Conservation (phyloP, 2,113 vertebrate genomes). For the Bostrychus sinensis region DNA sequence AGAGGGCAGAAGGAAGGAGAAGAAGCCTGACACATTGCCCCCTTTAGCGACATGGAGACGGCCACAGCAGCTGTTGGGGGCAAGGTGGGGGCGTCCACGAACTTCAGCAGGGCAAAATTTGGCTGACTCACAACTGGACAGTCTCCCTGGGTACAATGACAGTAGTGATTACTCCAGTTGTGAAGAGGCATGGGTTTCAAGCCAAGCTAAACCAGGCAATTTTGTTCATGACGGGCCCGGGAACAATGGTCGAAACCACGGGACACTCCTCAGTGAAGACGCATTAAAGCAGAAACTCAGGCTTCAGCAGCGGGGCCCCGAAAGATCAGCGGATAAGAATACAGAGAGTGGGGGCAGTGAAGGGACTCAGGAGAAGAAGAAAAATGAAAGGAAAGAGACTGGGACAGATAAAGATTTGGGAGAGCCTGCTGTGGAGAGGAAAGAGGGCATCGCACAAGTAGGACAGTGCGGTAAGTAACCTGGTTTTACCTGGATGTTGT, state of each 20-base stretch:
- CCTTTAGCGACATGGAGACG: slow-evolving; percentile 79
- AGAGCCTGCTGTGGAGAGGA: slow-evolving; percentile 58
- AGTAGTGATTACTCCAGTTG: slow-evolving; percentile 56
- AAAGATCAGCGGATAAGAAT: slow-evolving; percentile 54
- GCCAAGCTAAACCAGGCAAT: slow-evolving; percentile 39
- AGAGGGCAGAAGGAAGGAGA: slow-evolving; percentile 62
- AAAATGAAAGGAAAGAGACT: slow-evolving; percentile 67
- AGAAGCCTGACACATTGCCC: slow-evolving; percentile 65
- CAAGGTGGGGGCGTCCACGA: slow-evolving; percentile 62
- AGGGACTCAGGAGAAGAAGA: slow-evolving; percentile 67
- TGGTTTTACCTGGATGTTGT: background rate
- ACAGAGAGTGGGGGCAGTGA: slow-evolving; percentile 60
- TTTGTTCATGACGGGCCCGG: slow-evolving; percentile 42
- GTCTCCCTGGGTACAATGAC: slow-evolving; percentile 39
- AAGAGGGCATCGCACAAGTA: slow-evolving; percentile 39
- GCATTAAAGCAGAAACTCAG: slow-evolving; percentile 62
- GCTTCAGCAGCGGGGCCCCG: slow-evolving; percentile 54
- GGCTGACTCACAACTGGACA: slow-evolving; percentile 69
- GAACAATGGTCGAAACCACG: slow-evolving; percentile 34
- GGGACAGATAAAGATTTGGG: slow-evolving; percentile 78
- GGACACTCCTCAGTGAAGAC: slow-evolving; percentile 34
- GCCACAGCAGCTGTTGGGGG: slow-evolving; percentile 74
- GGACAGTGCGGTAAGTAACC: slow-evolving; percentile 61
- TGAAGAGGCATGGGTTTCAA: slow-evolving; percentile 64
- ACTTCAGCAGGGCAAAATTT: slow-evolving; percentile 53